Evolutionary conservation across 2,888 invertebrate species (phyloP), one percentile per base, ranked within the genome.

Genomic region (Drosophila mettleri): DNA sequence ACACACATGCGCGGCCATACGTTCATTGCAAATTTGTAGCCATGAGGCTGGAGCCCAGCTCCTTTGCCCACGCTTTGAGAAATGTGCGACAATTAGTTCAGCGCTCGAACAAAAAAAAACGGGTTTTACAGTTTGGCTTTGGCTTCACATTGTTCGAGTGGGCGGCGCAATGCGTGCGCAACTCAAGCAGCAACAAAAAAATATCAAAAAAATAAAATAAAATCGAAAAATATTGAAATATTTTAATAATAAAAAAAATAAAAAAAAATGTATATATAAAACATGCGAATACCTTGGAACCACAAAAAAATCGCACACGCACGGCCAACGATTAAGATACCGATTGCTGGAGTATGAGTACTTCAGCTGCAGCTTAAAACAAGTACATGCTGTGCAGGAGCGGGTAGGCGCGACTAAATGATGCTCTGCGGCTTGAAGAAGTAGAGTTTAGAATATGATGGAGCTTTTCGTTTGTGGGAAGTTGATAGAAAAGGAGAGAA

Each of bases 21-120:
- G 34, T 69, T 63, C 45, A 51, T 24, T 34, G 63, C 46, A 54
- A 53, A 46, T 73, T 58, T 73, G 54, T 53, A 64, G 43, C 63
- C 53, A 63, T 51, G 49, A 49, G 62, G 60, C 59, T 68, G 63
- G 59, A 69, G 62, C 69, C 34, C 53, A 68, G 61, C 69, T 80
- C 72, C 65, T 72, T 74, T 65, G 80, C 88, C 86, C 86, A 84
- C 87, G 80, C 82, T 61, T 62, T 84, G 85, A 88, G 82, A 81
- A 78, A 88, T 81, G 86, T 76, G 89, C 86, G 80, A 88, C 86
- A 89, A 86, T 89, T 86, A 86, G 89, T 78, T 84, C 78, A 70
- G 82, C 64, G 61, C 66, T 55, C n/a, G n/a, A n/a, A n/a, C n/a
- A 38, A 31, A 78, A 86, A 39, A 18, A 80, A 81, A 87, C 85